phyloP scores from a whole-genome alignment of 2,888 invertebrate species.

The Parnassius orleans region DNA sequence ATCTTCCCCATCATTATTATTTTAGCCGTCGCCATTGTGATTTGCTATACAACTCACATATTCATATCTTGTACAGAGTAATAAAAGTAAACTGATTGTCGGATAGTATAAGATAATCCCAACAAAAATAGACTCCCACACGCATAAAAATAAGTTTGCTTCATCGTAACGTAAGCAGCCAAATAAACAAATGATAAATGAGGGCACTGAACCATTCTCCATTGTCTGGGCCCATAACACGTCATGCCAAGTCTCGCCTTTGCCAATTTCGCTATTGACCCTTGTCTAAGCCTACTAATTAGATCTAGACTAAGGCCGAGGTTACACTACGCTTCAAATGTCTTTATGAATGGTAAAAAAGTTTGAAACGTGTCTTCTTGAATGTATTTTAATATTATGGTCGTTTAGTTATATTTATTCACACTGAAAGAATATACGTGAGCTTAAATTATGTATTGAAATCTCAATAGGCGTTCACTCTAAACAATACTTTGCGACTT shows the following conservation, averaged over 20 bases:
- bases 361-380: neutral
- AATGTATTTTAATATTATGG: no score
- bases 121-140: neutral
- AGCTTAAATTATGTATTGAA: no score
- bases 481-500: no score
- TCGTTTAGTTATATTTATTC: no score
- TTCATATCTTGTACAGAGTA: no score
- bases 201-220: conserved; percentile 7
- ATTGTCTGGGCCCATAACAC: conserved; percentile 18
- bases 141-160: neutral
- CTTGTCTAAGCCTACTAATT: conserved; percentile 15
- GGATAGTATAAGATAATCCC: no score
- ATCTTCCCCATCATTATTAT: no score
- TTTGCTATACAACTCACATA: no score
- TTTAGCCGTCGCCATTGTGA: no score
- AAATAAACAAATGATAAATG: conserved; percentile 4
- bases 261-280: conserved; percentile 23
- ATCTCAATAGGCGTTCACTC: no score
- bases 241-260: conserved; percentile 19
- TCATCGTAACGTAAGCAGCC: neutral
- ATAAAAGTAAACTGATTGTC: no score
- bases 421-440: no score
- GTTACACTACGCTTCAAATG: conserved; percentile 4
- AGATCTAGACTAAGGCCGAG: conserved; percentile 18
- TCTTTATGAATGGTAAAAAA: neutral